A percentile compares a stretch with the other conserved stretches of the same genome.
Evolutionary conservation across 2,113 vertebrate genomes (phyloP).

Genomic region (Hepsetus odoe): DNA sequence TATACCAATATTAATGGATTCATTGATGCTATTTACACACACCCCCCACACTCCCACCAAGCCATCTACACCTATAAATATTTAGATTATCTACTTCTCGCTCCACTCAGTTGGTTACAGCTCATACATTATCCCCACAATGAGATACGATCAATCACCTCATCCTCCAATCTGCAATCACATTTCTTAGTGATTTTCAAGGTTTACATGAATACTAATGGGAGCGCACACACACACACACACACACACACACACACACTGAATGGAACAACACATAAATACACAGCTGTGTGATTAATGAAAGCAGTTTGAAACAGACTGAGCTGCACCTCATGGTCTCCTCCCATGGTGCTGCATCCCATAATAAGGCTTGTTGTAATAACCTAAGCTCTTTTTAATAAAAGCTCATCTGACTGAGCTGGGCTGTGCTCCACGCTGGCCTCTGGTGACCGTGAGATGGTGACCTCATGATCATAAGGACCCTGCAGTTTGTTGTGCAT

Average conservation of each 20-base stretch:
- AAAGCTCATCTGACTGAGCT: conserved; percentile 37
- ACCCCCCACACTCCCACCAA: not conserved
- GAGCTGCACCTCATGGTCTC: conserved; percentile 48
- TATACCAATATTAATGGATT: conserved; percentile 13
- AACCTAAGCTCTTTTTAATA: conserved; percentile 58
- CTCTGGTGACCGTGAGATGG: conserved; percentile 49
- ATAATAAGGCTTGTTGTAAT: conserved; percentile 58
- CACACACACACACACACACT: conserved; percentile 17
- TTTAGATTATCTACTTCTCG: conserved; percentile 48
- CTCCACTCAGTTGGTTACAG: conserved; percentile 53
- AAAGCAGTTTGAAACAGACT: conserved; percentile 47
- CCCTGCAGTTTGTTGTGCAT: conserved; percentile 13
- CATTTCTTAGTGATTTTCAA: conserved; percentile 62
- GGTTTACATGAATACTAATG: conserved; percentile 70
- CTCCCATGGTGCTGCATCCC: conserved; percentile 41
- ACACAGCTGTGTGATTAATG: conserved; percentile 62
- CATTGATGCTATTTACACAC: not conserved
- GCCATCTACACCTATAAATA: conserved; percentile 46
- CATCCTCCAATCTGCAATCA: conserved; percentile 65
- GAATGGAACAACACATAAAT: conserved; percentile 29
- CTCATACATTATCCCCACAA: conserved; percentile 67
- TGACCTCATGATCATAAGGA: conserved; percentile 63
- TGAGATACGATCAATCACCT: conserved; percentile 69
- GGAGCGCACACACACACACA: conserved; percentile 22
- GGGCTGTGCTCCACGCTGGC: conserved; percentile 34